phyloP scores from a whole-genome alignment of 2,113 vertebrate species.

The Phaethon lepturus region DNA sequence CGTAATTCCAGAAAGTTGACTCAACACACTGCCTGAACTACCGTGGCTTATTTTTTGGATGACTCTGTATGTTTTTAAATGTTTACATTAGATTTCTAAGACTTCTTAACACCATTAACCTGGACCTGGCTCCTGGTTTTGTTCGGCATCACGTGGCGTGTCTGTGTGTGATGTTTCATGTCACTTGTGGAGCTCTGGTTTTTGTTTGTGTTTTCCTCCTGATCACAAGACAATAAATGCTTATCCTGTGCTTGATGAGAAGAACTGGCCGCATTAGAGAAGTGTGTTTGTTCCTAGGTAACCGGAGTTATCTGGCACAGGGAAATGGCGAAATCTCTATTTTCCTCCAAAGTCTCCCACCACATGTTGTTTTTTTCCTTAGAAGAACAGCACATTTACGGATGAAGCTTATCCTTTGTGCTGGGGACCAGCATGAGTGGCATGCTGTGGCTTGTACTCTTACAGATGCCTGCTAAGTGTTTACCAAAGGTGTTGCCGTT shows the following conservation, averaged over 20 bases:
- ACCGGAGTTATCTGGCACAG: neutral
- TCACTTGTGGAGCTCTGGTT: constrained; percentile 22
- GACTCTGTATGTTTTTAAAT: constrained; percentile 15
- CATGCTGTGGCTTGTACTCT: neutral
- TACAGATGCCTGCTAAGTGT: neutral
- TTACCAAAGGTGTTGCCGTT: neutral
- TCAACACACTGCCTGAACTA: neutral
- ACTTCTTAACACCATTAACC: neutral
- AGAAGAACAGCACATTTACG: neutral
- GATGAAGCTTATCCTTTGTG: neutral
- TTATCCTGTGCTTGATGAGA: constrained; percentile 60
- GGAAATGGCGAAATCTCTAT: neutral
- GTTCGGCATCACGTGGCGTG: neutral
- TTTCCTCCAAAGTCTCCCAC: constrained; percentile 14
- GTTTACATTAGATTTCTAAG: constrained; percentile 59
- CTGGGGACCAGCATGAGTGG: neutral
- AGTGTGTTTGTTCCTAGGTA: constrained; percentile 58
- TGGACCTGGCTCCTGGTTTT: neutral
- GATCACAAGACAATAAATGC: constrained; percentile 65
- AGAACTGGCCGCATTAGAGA: neutral
- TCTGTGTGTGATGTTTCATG: neutral
- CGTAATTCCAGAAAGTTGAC: constrained; percentile 5
- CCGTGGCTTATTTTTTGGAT: neutral
- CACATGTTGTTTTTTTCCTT: neutral
- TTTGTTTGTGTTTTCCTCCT: constrained; percentile 19